These are phyloP conservation scores for Glaucidium brasilianum DNA, from an alignment of 2,113 vertebrate species.

Conservation along the genomic window DNA sequence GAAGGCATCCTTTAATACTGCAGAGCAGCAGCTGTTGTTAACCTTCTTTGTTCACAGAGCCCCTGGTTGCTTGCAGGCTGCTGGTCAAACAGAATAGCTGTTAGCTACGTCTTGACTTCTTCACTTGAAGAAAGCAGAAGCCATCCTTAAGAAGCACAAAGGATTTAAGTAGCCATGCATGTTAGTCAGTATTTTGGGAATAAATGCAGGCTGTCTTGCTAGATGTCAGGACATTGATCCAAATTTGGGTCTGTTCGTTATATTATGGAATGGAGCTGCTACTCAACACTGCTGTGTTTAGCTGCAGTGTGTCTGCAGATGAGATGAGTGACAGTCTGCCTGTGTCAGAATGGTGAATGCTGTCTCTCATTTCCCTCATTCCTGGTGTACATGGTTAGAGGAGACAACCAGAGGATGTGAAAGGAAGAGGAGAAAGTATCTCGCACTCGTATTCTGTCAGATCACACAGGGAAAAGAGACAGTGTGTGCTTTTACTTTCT, in stretches of 20 bases:
- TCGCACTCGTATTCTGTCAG: not conserved
- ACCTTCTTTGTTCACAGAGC: not conserved
- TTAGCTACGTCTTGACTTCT: not conserved
- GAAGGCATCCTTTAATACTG: constrained; percentile 1
- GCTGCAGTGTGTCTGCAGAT: not conserved
- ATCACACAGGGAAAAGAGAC: not conserved
- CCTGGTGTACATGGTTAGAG: not conserved
- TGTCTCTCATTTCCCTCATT: not conserved
- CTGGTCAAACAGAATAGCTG: not conserved
- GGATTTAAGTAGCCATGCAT: not conserved
- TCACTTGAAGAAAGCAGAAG: not conserved
- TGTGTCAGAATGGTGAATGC: accelerated
- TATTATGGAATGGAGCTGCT: accelerated
- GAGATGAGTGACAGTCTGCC: accelerated
- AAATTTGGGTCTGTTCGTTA: not conserved
- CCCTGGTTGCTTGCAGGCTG: not conserved
- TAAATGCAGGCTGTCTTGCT: not conserved
- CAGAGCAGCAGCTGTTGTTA: not conserved
- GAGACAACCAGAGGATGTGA: not conserved
- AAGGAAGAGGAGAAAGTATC: not conserved
- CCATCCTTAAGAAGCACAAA: not conserved
- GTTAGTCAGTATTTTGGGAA: not conserved
- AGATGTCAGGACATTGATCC: not conserved
- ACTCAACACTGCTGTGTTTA: not conserved
- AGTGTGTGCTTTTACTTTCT: not conserved